Evolutionary conservation across 2,797 vertebrate species (phyloP).

Genomic region (Phoebastria nigripes): DNA sequence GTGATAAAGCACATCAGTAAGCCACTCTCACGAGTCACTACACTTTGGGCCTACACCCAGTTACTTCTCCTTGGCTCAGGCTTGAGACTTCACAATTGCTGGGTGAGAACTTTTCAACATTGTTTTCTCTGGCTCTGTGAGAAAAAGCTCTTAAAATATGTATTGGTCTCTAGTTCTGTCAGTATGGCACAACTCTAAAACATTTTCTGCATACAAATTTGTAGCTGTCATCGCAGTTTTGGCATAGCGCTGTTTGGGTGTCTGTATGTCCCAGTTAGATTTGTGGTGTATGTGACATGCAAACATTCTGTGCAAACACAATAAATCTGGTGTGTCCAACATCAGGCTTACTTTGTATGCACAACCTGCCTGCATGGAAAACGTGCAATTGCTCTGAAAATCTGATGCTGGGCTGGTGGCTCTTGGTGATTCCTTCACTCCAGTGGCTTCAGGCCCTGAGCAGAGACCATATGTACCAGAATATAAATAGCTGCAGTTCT

Average conservation of each 20-base stretch:
- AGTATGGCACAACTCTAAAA: not conserved
- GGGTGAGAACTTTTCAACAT: not conserved
- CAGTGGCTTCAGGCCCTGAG: not conserved
- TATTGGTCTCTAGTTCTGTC: not conserved
- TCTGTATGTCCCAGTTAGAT: not conserved
- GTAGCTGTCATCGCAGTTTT: not conserved
- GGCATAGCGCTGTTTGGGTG: not conserved
- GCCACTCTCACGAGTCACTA: not conserved
- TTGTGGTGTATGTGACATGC: not conserved
- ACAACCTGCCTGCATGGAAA: not conserved
- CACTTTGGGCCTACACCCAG: not conserved
- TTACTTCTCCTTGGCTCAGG: not conserved
- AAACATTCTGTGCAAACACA: not conserved
- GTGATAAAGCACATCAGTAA: not conserved
- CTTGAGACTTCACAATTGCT: not conserved
- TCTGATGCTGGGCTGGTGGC: not conserved
- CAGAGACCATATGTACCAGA: not conserved
- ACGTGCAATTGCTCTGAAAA: not conserved
- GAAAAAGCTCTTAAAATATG: not conserved
- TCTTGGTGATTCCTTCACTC: not conserved
- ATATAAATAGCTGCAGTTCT: not conserved
- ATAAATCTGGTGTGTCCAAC: not conserved
- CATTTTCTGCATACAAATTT: not conserved
- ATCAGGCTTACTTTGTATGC: not conserved
- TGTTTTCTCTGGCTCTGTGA: not conserved